phyloP scores from a whole-genome alignment of 2,113 vertebrate species.

The Aphyosemion australe region DNA sequence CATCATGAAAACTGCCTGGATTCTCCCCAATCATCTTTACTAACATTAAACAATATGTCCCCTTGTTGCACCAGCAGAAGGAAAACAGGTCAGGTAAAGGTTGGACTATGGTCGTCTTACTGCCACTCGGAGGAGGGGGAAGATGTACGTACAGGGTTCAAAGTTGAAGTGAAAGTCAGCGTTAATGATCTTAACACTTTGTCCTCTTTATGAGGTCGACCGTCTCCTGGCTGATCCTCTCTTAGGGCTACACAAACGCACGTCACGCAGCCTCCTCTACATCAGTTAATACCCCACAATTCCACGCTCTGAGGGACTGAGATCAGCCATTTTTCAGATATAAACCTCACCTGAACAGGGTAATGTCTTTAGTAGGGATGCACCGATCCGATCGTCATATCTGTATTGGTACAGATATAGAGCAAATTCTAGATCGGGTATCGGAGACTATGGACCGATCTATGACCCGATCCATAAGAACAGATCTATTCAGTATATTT shows the following conservation, averaged over 20 bases:
- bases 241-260: background rate
- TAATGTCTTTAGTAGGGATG: too few relatives aligned
- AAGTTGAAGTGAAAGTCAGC: too few relatives aligned
- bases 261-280: background rate
- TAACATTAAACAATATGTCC: constrained; percentile 19
- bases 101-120: background rate
- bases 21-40: constrained; percentile 41
- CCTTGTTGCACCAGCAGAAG: constrained; percentile 9
- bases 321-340: background rate
- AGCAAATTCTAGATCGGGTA: too few relatives aligned
- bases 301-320: background rate
- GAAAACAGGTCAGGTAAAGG: background rate
- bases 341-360: background rate
- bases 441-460: too few relatives aligned
- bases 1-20: constrained; percentile 50
- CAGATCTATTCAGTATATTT: too few relatives aligned
- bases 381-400: too few relatives aligned
- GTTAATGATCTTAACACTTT: too few relatives aligned
- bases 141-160: too few relatives aligned
- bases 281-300: background rate
- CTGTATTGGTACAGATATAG: too few relatives aligned
- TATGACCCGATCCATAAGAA: too few relatives aligned
- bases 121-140: too few relatives aligned
- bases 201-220: too few relatives aligned
- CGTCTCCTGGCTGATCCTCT: background rate